These are phyloP conservation scores for Rotaria socialis DNA, from an alignment of 2,888 invertebrate species.

Conservation along the genomic window DNA sequence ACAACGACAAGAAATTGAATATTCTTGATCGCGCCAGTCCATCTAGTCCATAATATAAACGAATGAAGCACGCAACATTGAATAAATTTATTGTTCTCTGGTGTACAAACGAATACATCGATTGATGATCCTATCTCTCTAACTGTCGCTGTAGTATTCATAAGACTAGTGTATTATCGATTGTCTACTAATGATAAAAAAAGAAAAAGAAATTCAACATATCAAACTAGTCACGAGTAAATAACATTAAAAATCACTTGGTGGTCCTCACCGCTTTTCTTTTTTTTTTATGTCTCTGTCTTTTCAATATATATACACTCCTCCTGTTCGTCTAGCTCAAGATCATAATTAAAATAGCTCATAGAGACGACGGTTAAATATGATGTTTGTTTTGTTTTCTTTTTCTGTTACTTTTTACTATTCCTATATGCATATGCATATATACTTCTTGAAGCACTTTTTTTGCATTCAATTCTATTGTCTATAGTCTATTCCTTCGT, in stretches of 20 bases:
- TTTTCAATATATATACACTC: background rate
- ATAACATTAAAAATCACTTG: constrained; percentile 19
- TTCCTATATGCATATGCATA: background rate
- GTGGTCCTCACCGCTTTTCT: background rate
- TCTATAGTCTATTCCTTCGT: background rate
- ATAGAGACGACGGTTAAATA: background rate
- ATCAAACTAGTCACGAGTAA: background rate
- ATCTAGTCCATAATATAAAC: constrained; percentile 3
- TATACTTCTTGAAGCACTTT: constrained; percentile 13
- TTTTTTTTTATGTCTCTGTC: no score
- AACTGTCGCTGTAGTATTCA: background rate
- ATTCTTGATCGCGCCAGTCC: background rate
- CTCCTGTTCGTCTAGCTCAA: background rate
- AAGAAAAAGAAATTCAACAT: background rate
- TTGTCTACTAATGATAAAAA: constrained; percentile 14
- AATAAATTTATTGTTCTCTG: constrained; percentile 11
- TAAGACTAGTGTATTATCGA: background rate
- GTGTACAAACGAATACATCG: background rate
- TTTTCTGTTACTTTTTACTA: background rate
- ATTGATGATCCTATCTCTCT: constrained; percentile 17
- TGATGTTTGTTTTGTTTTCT: constrained; percentile 8
- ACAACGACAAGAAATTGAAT: constrained; percentile 11
- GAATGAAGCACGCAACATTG: background rate
- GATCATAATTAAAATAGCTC: background rate
- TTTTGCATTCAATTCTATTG: background rate